These are phyloP conservation scores for Bos indicus DNA, from an alignment of 2,113 vertebrate species.

Conservation along the genomic window DNA sequence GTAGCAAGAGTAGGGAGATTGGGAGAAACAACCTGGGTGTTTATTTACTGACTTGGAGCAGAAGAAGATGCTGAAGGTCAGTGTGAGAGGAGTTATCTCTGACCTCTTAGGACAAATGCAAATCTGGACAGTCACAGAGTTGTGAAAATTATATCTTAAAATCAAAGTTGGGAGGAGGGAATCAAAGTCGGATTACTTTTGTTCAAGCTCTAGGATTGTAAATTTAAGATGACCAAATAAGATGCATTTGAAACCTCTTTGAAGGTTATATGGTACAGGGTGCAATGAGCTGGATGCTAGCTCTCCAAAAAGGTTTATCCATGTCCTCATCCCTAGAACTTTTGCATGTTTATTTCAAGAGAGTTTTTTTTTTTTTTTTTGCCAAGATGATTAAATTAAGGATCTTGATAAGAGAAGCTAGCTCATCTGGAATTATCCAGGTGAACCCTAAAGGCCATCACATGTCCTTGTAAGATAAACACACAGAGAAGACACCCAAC, in stretches of 20 bases:
- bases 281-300: background rate
- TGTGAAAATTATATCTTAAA: background rate
- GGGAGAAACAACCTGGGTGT: background rate
- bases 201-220: background rate
- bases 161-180: background rate
- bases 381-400: background rate
- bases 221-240: background rate
- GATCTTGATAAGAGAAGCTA: background rate
- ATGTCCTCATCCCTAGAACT: background rate
- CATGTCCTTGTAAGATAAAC: background rate
- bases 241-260: background rate
- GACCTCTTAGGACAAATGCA: background rate
- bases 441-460: background rate
- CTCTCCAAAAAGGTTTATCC: background rate
- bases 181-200: background rate
- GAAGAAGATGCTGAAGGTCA: background rate
- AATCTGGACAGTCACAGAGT: background rate
- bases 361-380: background rate
- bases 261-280: background rate
- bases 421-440: background rate
- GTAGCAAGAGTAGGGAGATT: background rate
- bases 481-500: background rate
- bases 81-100: background rate
- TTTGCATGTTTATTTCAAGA: background rate
- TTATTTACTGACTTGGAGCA: background rate